Conservation (phyloP, 2,797 vertebrate species). For the Dryobates pubescens region DNA sequence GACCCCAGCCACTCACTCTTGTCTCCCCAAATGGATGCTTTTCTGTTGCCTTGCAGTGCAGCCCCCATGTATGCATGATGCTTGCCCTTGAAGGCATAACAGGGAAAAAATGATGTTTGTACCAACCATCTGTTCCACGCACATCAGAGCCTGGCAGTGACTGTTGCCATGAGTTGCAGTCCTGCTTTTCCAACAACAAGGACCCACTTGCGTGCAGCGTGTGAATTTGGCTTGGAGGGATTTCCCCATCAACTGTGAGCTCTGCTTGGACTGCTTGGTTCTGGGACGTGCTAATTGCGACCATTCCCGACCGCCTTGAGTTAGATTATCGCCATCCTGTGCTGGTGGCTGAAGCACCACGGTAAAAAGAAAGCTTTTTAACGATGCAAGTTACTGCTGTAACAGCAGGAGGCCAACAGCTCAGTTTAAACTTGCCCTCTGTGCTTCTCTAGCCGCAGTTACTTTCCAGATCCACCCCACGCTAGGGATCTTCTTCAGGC, state of each 20-base stretch:
- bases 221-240: background rate
- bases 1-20: background rate
- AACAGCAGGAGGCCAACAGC: background rate
- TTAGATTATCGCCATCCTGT: background rate
- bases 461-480: background rate
- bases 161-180: background rate
- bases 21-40: background rate
- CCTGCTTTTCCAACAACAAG: background rate
- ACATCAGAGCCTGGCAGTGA: background rate
- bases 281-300: background rate
- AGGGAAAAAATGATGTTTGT: background rate
- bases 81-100: background rate
- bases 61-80: background rate
- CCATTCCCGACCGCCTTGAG: background rate
- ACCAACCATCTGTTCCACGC: background rate
- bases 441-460: background rate
- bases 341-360: background rate
- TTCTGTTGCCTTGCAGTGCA: background rate
- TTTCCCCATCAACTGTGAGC: background rate
- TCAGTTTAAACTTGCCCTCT: background rate
- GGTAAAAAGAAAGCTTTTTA: background rate
- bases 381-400: background rate
- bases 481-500: background rate
- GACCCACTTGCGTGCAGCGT: constrained; percentile 5
- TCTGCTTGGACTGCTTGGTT: background rate